These are phyloP conservation scores for Lissocephala sabroskyi DNA, from an alignment of 2,888 invertebrate genomes.

Conservation along the genomic window DNA sequence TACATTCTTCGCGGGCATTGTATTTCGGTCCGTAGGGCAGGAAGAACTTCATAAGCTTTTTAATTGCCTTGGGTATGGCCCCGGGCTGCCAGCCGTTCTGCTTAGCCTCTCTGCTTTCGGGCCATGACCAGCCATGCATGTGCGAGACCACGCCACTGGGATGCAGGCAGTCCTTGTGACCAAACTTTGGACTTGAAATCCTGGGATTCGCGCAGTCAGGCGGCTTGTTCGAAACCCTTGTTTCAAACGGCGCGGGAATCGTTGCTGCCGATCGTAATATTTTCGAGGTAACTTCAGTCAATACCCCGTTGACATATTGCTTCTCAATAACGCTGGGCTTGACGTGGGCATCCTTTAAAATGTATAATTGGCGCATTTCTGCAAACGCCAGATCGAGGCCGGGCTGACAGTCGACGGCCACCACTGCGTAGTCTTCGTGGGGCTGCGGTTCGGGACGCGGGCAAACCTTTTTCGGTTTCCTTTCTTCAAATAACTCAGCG, in stretches of 20 bases:
- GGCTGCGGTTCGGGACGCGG: conserved; percentile 26
- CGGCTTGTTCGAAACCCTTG: too few relatives aligned
- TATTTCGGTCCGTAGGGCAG: conserved; percentile 50
- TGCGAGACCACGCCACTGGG: conserved; percentile 74
- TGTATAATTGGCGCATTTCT: conserved; percentile 63
- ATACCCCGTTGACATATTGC: too few relatives aligned
- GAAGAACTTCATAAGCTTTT: conserved; percentile 68
- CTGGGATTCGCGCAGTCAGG: too few relatives aligned
- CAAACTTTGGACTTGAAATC: too few relatives aligned
- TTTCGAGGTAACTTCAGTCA: too few relatives aligned
- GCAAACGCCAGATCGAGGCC: conserved; percentile 65
- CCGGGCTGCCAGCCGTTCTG: conserved; percentile 69
- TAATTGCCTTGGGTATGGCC: conserved; percentile 63
- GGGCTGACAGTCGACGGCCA: conserved; percentile 59
- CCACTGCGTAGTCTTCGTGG: conserved; percentile 38
- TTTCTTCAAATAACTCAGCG: conserved; percentile 49
- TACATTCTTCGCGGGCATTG: conserved; percentile 67
- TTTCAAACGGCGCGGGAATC: neutral
- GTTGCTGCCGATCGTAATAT: neutral
- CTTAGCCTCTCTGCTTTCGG: conserved; percentile 32
- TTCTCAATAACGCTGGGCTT: too few relatives aligned
- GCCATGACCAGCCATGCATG: conserved; percentile 82
- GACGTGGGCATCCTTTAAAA: too few relatives aligned
- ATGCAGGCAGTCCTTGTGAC: conserved; percentile 76
- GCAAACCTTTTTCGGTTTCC: conserved; percentile 8